A percentile compares a stretch with the other conserved stretches of the same genome.
Evolutionary conservation across 2,888 invertebrate genomes (phyloP).

Genomic region (Notocelia uddmanniana): DNA sequence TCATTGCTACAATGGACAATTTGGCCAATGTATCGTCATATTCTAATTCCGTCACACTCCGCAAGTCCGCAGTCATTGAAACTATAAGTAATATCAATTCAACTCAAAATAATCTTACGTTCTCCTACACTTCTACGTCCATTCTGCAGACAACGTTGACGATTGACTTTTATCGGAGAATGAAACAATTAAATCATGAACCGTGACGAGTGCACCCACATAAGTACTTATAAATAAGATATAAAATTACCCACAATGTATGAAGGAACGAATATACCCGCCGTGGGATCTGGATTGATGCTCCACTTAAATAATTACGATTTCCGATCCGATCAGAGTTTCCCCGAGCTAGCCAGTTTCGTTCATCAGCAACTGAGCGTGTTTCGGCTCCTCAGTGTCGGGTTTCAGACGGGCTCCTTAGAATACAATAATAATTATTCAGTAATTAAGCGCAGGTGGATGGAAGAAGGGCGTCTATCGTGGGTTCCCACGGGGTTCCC

Average conservation of each 20-base stretch:
- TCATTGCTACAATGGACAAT: constrained; percentile 32
- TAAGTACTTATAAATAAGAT: constrained; percentile 62
- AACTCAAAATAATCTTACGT: not conserved
- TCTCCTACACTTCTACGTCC: constrained; percentile 13
- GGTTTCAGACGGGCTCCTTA: constrained; percentile 15
- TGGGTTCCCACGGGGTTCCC: constrained; percentile 64
- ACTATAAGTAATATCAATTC: constrained; percentile 3
- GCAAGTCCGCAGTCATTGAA: constrained; percentile 10
- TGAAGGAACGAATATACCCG: constrained; percentile 50
- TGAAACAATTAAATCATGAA: constrained; percentile 58
- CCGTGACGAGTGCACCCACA: constrained; percentile 56
- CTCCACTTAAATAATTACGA: constrained; percentile 52
- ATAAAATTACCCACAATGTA: constrained; percentile 62
- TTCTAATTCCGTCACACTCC: constrained; percentile 10
- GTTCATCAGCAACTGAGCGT: not conserved
- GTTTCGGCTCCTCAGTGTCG: constrained; percentile 6
- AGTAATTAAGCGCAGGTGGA: constrained; percentile 61
- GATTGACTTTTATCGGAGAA: constrained; percentile 36
- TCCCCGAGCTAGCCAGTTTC: not conserved
- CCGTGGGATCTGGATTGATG: constrained; percentile 53
- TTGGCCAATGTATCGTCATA: constrained; percentile 13
- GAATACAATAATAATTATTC: constrained; percentile 39
- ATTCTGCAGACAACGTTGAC: constrained; percentile 13
- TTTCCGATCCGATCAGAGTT: constrained; percentile 26
- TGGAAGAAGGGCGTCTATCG: constrained; percentile 62